A percentile compares a stretch with the other conserved stretches of the same genome.
Evolutionary conservation across 2,888 invertebrate species (phyloP).

Genomic region (Orthosia gothica): DNA sequence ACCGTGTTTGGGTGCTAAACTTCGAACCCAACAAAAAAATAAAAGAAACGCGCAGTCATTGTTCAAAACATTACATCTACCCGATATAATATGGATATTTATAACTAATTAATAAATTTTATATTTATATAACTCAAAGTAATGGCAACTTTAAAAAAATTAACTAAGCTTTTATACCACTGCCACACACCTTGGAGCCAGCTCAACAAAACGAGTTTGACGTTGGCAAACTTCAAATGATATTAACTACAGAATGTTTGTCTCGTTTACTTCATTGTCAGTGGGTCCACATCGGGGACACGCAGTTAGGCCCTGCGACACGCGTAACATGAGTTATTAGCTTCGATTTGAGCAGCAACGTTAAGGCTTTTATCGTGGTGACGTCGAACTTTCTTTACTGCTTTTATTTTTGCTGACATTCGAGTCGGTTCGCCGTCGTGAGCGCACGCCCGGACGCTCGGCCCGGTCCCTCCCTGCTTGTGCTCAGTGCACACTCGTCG

Average conservation of each 20-base stretch:
- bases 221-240: slow-evolving; percentile 1
- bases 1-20: background rate
- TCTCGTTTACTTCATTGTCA: slow-evolving; percentile 42
- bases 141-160: background rate
- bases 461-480: slow-evolving; percentile 44
- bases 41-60: background rate
- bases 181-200: background rate
- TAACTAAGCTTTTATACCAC: no score
- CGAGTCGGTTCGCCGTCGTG: slow-evolving; percentile 78
- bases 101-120: no score
- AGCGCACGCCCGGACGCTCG: slow-evolving; percentile 79
- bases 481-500: slow-evolving; percentile 51
- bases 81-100: no score
- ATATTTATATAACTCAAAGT: no score
- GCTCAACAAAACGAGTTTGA: slow-evolving; percentile 9
- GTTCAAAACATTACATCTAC: background rate
- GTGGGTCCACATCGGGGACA: slow-evolving; percentile 65
- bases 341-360: slow-evolving; percentile 82
- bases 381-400: slow-evolving; percentile 88
- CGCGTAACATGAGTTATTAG: slow-evolving; percentile 82
- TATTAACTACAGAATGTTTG: slow-evolving; percentile 26
- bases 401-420: slow-evolving; percentile 80
- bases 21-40: background rate
- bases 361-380: slow-evolving; percentile 85
- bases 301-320: slow-evolving; percentile 76